Percentiles rank a stretch among this genome's conserved stretches.
Conservation (phyloP, 2,797 vertebrate genomes). For the Liparis tanakae region DNA sequence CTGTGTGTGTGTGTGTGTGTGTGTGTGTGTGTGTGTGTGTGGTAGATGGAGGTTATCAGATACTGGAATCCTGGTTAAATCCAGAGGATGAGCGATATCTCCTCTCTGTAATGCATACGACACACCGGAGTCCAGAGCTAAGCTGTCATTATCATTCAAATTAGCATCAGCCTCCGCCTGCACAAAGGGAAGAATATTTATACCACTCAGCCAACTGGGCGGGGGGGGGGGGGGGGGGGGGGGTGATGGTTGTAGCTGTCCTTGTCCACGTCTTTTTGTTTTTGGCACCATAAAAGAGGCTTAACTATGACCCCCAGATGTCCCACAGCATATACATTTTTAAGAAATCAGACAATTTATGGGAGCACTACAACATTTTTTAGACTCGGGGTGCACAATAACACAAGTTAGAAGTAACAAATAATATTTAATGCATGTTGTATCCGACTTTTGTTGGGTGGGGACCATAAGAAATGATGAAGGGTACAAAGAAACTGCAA, state of each 20-base stretch:
- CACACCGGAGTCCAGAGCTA: background rate
- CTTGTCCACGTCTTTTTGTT: no score
- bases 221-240: no score
- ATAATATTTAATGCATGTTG: background rate
- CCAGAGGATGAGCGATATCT: conserved; percentile 45
- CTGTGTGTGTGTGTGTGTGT: conserved; percentile 48
- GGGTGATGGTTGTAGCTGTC: no score
- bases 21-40: conserved; percentile 25
- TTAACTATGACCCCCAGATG: background rate
- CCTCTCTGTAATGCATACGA: background rate
- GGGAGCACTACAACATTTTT: background rate
- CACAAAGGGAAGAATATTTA: background rate
- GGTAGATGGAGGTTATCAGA: conserved; percentile 48
- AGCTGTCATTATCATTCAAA: conserved; percentile 32
- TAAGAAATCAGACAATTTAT: background rate
- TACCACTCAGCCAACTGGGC: conserved; percentile 5
- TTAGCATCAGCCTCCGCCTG: conserved; percentile 1
- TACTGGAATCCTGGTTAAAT: conserved; percentile 42
- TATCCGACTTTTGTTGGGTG: background rate
- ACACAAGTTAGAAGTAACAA: background rate
- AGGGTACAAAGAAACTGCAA: background rate
- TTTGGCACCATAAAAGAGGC: no score
- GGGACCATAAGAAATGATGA: background rate
- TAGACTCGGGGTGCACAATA: background rate
- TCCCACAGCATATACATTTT: background rate